Base-by-base conservation (phyloP, 2,888 invertebrate species). In the Yponomeuta plumbellus region DNA sequence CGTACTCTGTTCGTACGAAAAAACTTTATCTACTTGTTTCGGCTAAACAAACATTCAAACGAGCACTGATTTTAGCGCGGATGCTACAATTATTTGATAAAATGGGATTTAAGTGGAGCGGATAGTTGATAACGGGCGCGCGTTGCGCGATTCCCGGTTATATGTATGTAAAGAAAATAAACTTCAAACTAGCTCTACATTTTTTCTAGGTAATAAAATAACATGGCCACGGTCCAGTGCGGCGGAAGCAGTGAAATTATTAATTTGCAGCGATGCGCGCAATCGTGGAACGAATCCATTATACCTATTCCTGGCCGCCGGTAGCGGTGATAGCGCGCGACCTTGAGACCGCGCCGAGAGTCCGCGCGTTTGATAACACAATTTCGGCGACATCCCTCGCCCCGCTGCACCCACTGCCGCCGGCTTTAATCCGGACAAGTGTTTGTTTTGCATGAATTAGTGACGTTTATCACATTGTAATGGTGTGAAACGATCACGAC, bases 381-480 rank as follows among this genome's bases (percentile, higher is more conserved):
- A 86, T 80, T 88, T 91, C 79, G 88, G 88, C 84, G 79, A 74
- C 75, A 69, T 71, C 71, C 73, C 74, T 70, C 73, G 70, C 74
- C 75, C 74, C 44, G 86, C 86, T 84, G 73, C 75, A 70, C 71
- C 72, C 72, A n/a, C n/a, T n/a, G n/a, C 72, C 59, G 58, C 11
- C 22, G 52, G 17, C 64, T 58, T 64, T 67, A 64, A 65, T 66
- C 67, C n/a, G 34, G 1, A 20, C 52, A 61, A 64, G 69, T 86
- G 85, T 88, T 88, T 86, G 84, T 87, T 87, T 88, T 84, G 81
- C 81, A 85, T 81, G 73, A 83, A 85, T 85, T 86, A 85, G 75
- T 82, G 83, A 79, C 80, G 79, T 81, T 79, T 72, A 75, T 76
- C 75, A 80, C 72, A 82, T 82, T 77, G 78, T 77, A 77, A 78